A percentile compares a stretch with the other conserved stretches of the same genome.
Conservation (phyloP, 92 coral and sea anemone genomes). For the Porites cylindrica region DNA sequence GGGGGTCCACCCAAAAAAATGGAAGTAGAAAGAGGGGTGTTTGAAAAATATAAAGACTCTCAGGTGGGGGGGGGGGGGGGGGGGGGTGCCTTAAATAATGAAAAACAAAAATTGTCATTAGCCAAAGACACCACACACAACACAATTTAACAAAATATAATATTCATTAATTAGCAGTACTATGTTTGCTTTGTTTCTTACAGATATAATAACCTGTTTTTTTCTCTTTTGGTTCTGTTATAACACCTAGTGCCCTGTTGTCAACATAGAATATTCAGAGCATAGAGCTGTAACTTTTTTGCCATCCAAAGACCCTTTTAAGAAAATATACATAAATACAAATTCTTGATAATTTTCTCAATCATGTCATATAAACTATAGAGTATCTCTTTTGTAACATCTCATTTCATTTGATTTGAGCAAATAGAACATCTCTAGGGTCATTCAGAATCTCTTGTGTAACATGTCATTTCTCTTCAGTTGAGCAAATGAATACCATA, state of each 20-base stretch:
- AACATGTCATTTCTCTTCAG: neutral
- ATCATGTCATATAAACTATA: neutral
- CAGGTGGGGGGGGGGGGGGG: neutral
- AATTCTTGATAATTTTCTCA: neutral
- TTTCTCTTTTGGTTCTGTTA: slow-evolving; percentile 1
- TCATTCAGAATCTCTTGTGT: neutral
- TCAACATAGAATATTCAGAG: slow-evolving; percentile 1
- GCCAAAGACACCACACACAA: too few species aligned
- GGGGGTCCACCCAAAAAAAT: neutral
- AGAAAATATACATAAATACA: neutral
- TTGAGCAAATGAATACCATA: slow-evolving; percentile 27
- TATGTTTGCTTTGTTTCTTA: neutral
- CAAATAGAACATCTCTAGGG: slow-evolving; percentile 4
- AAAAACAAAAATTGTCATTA: neutral
- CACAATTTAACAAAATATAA: neutral
- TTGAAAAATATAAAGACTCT: slow-evolving; percentile 1
- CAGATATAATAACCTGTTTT: neutral
- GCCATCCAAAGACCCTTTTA: slow-evolving; percentile 1
- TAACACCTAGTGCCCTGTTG: neutral
- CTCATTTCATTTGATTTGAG: neutral
- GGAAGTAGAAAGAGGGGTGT: neutral
- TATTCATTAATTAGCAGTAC: neutral
- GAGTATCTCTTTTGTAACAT: slow-evolving; percentile 4
- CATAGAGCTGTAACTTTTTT: neutral
- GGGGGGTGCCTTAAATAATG: neutral